Evolutionary conservation across 2,797 vertebrate genomes (phyloP).

Genomic region (Squalus acanthias): DNA sequence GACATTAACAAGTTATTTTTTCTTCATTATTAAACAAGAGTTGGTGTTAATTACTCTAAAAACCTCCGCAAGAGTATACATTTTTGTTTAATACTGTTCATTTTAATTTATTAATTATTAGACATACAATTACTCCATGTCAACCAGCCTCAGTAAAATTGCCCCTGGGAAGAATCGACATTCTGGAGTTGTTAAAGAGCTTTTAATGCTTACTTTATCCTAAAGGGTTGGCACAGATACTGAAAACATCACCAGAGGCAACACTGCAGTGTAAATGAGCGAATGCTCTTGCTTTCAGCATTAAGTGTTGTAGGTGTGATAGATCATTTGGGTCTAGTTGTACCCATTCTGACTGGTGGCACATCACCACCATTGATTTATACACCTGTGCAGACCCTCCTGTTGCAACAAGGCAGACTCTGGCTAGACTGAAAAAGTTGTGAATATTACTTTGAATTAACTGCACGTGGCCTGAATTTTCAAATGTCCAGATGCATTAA

Average conservation of each 20-base stretch:
- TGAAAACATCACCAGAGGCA: background rate
- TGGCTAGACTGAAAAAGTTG: background rate
- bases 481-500: background rate
- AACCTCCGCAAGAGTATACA: background rate
- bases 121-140: background rate
- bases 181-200: background rate
- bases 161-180: background rate
- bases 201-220: background rate
- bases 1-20: background rate
- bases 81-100: background rate
- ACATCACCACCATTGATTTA: background rate
- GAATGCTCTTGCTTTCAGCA: background rate
- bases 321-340: background rate
- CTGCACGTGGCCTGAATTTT: background rate
- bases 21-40: background rate
- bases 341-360: background rate
- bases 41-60: background rate
- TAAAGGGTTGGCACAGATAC: background rate
- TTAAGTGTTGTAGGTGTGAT: background rate
- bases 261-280: background rate
- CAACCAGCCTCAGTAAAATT: background rate
- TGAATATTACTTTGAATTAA: background rate
- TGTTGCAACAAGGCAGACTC: background rate
- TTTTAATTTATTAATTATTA: background rate
- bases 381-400: background rate